Evolutionary conservation across 92 coral and sea anemone species (phyloP).

Genomic region (Phymanthus crucifer): DNA sequence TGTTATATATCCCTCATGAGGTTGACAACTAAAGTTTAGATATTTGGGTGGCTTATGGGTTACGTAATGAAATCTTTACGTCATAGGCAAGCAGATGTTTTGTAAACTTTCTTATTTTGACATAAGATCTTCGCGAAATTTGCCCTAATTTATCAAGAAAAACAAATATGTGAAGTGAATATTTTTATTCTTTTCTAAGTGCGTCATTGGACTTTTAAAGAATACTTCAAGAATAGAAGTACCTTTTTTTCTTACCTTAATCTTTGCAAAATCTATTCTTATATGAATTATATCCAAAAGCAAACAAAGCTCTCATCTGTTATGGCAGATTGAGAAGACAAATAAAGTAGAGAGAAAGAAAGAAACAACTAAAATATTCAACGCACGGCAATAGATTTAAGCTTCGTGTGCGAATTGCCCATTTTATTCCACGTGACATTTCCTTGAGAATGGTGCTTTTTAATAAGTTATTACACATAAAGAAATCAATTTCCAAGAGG

Average conservation of each 20-base stretch:
- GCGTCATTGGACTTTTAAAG: not conserved
- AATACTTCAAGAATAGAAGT: not conserved
- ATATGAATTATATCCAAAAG: not conserved
- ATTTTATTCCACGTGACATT: no score
- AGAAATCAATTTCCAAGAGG: no score
- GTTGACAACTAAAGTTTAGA: not conserved
- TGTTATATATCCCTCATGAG: not conserved
- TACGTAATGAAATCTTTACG: not conserved
- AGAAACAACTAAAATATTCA: not conserved
- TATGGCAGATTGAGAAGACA: not conserved
- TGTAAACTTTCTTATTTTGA: conserved; percentile 2
- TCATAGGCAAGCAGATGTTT: conserved; percentile 8
- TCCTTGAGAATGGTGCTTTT: no score
- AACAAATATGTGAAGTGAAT: not conserved
- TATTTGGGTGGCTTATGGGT: not conserved
- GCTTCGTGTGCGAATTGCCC: no score
- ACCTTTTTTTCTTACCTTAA: not conserved
- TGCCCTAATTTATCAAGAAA: not conserved
- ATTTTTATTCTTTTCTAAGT: not conserved
- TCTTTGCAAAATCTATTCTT: not conserved
- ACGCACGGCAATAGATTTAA: no score
- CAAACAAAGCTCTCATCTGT: not conserved
- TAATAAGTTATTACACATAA: no score
- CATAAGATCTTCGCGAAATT: not conserved
- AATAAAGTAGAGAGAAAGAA: not conserved